These are phyloP conservation scores for Hemicordylus capensis DNA, from an alignment of 2,113 vertebrate species.

Conservation along the genomic window DNA sequence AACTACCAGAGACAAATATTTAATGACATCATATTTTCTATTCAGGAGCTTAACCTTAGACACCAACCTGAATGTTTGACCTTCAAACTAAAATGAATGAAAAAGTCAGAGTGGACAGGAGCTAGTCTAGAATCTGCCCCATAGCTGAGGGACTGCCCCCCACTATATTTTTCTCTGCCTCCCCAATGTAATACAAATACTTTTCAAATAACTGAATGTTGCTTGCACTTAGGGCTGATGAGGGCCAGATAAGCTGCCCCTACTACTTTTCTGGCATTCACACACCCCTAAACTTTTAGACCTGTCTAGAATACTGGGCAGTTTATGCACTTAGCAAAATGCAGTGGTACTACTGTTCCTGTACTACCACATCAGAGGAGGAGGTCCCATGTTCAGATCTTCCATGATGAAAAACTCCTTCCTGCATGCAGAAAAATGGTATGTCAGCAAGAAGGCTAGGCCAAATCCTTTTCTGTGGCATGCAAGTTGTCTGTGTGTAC, in stretches of 20 bases:
- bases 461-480: neutral
- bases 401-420: neutral
- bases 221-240: too few relatives aligned
- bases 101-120: neutral
- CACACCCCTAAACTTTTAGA: too few relatives aligned
- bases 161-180: too few relatives aligned
- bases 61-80: neutral
- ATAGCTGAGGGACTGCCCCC: too few relatives aligned
- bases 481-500: neutral
- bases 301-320: too few relatives aligned
- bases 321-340: neutral
- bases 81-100: neutral
- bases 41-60: constrained; percentile 14
- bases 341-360: neutral
- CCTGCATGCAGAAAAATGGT: neutral
- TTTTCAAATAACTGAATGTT: too few relatives aligned
- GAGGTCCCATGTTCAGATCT: neutral
- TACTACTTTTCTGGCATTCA: too few relatives aligned
- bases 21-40: neutral
- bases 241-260: too few relatives aligned
- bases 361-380: neutral
- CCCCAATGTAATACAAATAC: too few relatives aligned
- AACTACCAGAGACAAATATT: too few relatives aligned
- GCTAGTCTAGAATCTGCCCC: neutral
- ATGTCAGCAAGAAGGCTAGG: neutral